Base-by-base conservation (phyloP, 2,888 invertebrate species). In the Zaprionus obscuricornis region DNA sequence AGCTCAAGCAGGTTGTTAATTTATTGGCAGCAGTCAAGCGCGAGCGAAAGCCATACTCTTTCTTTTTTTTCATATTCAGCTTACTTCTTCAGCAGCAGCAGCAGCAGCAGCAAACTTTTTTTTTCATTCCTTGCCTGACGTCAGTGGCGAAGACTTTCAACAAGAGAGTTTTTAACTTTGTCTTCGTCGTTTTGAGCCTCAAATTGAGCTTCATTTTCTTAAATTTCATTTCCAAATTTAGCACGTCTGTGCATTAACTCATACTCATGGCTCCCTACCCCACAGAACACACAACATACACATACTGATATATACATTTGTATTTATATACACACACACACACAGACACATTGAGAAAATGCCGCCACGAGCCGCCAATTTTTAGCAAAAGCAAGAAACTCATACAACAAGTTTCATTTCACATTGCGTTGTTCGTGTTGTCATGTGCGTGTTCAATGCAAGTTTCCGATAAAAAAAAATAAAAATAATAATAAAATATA, bases 171-270 rank as follows among this genome's bases (percentile, higher is more conserved):
- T 22, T 43, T 6, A 45, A 49, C 22, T 31, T 62, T 43, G 39
- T 34, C 16, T 45, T 43, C 46, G 16, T 17, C 36, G 10, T 34
- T 20, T 18, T 14, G 20, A 11, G 66, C 39, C 34, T 29, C 46
- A 42, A 46, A 10, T 33, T 20, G 45, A 31, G 63, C 62, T 57
- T 50, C 39, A 59, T 50, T 68, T 70, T 58, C 74, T 79, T 77
- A 68, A 82, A 79, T 77, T 82, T 75, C 59, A 77, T 77, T 82
- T 79, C 60, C 74, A 77, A 79, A 79, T 79, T 70, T 73, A 66
- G 74, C 82, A 76, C 69, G 76, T 78, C 57, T 57, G 22, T 46
- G 49, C 45, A 45, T 37, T 65, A 18, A 26, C 39, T 56, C 52
- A 33, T n/a, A n/a, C n/a, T n/a, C n/a, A n/a, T n/a, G n/a, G n/a